Percentiles rank a stretch among this genome's conserved stretches.
Evolutionary conservation across 1,140 invertebrate species (phyloP).

Genomic region (Aphaenogaster rudis): DNA sequence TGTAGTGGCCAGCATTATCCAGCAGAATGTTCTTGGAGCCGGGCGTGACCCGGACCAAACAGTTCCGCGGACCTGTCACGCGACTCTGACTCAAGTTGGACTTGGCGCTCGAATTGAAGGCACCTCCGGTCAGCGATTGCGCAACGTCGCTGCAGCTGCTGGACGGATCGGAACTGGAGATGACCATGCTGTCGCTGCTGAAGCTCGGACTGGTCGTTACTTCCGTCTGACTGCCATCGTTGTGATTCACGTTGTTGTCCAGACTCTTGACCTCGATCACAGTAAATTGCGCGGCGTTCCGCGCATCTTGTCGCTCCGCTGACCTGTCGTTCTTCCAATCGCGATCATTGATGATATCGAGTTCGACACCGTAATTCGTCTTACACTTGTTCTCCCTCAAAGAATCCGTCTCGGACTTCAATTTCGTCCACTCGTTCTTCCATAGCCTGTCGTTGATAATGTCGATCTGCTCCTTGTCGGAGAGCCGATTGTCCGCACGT

Average conservation of each 20-base stretch:
- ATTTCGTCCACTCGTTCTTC: constrained; percentile 83
- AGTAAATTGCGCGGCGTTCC: constrained; percentile 72
- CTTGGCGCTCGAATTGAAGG: constrained; percentile 49
- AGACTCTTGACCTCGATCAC: constrained; percentile 82
- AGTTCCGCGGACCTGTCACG: constrained; percentile 89
- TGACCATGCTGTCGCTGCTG: constrained; percentile 83
- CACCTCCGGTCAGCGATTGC: constrained; percentile 63
- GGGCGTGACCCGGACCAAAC: constrained; percentile 90
- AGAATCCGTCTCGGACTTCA: constrained; percentile 5
- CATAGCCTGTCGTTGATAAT: constrained; percentile 84
- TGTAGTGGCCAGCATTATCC: constrained; percentile 91
- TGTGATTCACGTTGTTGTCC: constrained; percentile 72
- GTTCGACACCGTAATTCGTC: constrained; percentile 64
- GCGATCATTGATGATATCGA: constrained; percentile 84
- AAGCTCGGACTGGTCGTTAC: constrained; percentile 83
- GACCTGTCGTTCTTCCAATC: constrained; percentile 78
- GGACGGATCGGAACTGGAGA: constrained; percentile 85
- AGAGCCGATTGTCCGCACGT: constrained; percentile 35
- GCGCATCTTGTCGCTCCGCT: not conserved
- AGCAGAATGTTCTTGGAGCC: constrained; percentile 93
- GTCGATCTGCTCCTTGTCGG: constrained; percentile 72
- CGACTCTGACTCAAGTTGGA: constrained; percentile 81
- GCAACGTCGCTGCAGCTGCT: constrained; percentile 83
- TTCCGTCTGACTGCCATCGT: constrained; percentile 74
- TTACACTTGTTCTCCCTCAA: constrained; percentile 52